Conservation (phyloP, 2,888 invertebrate species). For the Lagria hirta region DNA sequence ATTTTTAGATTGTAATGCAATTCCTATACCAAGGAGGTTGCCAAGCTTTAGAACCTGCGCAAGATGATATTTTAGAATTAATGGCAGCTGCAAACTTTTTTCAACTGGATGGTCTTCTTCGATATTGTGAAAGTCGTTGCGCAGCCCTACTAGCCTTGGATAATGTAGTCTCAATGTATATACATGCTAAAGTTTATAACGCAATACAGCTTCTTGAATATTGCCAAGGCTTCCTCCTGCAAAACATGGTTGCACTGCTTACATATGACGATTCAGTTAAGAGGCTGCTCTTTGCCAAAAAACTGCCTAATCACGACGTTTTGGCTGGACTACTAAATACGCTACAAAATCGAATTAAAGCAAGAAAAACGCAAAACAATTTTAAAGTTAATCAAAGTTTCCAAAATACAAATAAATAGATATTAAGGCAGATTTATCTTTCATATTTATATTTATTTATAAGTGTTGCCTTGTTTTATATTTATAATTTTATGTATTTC, state of each 20-base stretch:
- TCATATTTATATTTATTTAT: conserved; percentile 21
- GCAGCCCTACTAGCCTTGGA: conserved; percentile 82
- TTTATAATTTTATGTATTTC: conserved; percentile 9
- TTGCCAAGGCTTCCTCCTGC: conserved; percentile 86
- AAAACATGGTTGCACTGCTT: conserved; percentile 91
- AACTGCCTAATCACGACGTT: conserved; percentile 87
- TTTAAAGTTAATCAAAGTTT: conserved; percentile 36
- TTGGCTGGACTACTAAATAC: conserved; percentile 78
- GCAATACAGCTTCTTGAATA: conserved; percentile 84
- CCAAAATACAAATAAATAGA: conserved; percentile 25
- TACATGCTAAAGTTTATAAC: conserved; percentile 91
- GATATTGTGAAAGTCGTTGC: conserved; percentile 84
- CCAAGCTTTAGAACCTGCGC: conserved; percentile 73
- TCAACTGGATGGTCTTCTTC: conserved; percentile 79
- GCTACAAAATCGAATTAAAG: conserved; percentile 78
- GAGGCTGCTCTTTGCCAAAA: conserved; percentile 82
- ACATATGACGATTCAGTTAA: conserved; percentile 91
- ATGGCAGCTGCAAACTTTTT: conserved; percentile 93
- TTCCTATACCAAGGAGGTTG: conserved; percentile 90
- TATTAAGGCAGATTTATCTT: conserved; percentile 6
- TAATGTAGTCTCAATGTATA: conserved; percentile 89
- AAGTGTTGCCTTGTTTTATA: conserved; percentile 17
- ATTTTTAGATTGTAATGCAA: conserved; percentile 81
- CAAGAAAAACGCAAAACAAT: conserved; percentile 53
- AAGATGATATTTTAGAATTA: conserved; percentile 80